Evolutionary conservation across 2,113 vertebrate genomes (phyloP).

Genomic region (Vidua macroura): DNA sequence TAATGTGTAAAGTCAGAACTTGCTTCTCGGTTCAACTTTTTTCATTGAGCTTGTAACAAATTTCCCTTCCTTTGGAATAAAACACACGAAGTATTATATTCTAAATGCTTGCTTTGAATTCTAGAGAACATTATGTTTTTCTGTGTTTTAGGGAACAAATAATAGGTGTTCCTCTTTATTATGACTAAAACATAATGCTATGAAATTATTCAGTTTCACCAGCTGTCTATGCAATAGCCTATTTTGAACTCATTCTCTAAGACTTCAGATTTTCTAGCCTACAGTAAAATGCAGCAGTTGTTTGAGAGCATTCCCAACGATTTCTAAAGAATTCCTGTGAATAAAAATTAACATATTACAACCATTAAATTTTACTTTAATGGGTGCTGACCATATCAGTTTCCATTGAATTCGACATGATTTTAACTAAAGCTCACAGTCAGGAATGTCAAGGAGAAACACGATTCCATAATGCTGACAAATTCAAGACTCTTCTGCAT

Average conservation of each 20-base stretch:
- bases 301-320: not conserved
- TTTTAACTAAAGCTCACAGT: not conserved
- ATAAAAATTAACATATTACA: not conserved
- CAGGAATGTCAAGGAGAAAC: not conserved
- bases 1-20: not conserved
- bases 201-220: not conserved
- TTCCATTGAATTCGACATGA: not conserved
- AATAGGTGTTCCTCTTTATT: not conserved
- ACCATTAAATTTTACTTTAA: not conserved
- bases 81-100: not conserved
- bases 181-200: not conserved
- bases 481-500: not conserved
- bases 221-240: not conserved
- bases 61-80: not conserved
- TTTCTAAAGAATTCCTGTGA: not conserved
- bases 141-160: not conserved
- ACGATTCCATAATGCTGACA: not conserved
- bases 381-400: not conserved
- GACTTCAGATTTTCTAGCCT: not conserved
- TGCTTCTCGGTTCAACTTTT: not conserved
- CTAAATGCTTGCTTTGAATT: not conserved
- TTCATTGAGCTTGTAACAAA: not conserved
- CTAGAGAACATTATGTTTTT: not conserved
- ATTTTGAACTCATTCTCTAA: not conserved
- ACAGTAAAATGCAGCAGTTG: not conserved